phyloP scores from a whole-genome alignment of 2,888 invertebrate species.

The Axea sp. region DNA sequence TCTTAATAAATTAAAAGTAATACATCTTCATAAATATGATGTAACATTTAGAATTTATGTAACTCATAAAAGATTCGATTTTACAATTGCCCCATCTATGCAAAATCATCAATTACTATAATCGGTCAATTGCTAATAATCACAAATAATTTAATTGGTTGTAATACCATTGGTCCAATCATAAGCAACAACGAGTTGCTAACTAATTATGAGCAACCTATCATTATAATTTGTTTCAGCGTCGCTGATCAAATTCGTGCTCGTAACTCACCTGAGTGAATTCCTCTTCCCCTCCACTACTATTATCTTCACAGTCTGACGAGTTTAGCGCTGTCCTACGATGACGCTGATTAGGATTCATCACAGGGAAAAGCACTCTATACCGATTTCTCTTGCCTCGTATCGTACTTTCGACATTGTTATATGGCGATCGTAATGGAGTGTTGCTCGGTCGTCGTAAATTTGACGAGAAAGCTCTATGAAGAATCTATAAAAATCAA shows the following conservation, averaged over 20 bases:
- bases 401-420: conserved; percentile 70
- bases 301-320: conserved; percentile 79
- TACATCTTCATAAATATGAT: conserved; percentile 1
- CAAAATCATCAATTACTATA: conserved; percentile 28
- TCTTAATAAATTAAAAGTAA: conserved; percentile 27
- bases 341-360: conserved; percentile 71
- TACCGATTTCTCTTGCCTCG: conserved; percentile 73
- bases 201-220: conserved; percentile 54
- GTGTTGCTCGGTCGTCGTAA: conserved; percentile 70
- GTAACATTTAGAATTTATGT: conserved; percentile 20
- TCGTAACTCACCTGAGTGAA: conserved; percentile 72
- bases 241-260: conserved; percentile 30
- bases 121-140: conserved; percentile 30
- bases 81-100: conserved; percentile 10
- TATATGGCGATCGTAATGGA: conserved; percentile 74
- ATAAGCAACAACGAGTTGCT: conserved; percentile 42
- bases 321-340: conserved; percentile 72
- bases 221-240: conserved; percentile 40
- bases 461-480: conserved; percentile 73
- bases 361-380: conserved; percentile 68
- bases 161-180: conserved; percentile 34
- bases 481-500: conserved; percentile 72
- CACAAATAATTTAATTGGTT: conserved; percentile 25
- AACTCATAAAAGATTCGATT: conserved; percentile 1
- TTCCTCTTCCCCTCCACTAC: conserved; percentile 79